Base-by-base conservation (phyloP, 2,113 vertebrate genomes). In the Notothenia rossii region DNA sequence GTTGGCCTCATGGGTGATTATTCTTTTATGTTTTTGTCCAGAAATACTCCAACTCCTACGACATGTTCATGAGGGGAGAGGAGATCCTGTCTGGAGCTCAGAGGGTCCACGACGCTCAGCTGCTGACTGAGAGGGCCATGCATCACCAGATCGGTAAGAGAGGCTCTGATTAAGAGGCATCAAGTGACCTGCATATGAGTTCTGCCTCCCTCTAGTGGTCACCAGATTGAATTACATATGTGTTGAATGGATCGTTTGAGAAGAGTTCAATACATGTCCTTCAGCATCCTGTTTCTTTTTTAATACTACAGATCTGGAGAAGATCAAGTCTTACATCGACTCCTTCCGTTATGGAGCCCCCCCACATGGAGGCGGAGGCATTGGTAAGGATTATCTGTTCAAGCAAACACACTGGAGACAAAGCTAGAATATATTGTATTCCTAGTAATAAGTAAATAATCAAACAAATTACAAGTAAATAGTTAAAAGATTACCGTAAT, bases 31-130 rank as follows among this genome's bases (percentile, higher is more conserved):
- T 68, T 78, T 77, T 77, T 48, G 0, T 49, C 8, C 89, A 99
- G 98, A 99, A 98, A 97, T 96, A 94, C 70, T 99, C 98, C 68
- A 99, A 99, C 88, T 99, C 98, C 0, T 99, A 99, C 0, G 98
- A 99, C 89, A 99, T 99, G 98, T 99, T 99, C 85, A 99, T 99
- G 98, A 96, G 98, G 88, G 98, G 98, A 43, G 98, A 99, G 90
- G 98, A 99, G 94, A 99, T 99, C 87, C 83, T 99, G 66, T 99
- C 98, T 3, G 98, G 98, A 86, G 98, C 98, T 86, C 98, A 99
- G 94, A 96, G 98, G 94, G 90, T 99, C 90, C 98, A 99, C 0
- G 97, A 99, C 13, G 94, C 98, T 71, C 94, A 98, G 90, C 92
- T 99, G 88, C 94, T 99, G 75, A 99, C 97, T 2, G 97, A 99